Evolutionary conservation across 2,113 vertebrate species (phyloP).

Genomic region (Lampris incognitus): DNA sequence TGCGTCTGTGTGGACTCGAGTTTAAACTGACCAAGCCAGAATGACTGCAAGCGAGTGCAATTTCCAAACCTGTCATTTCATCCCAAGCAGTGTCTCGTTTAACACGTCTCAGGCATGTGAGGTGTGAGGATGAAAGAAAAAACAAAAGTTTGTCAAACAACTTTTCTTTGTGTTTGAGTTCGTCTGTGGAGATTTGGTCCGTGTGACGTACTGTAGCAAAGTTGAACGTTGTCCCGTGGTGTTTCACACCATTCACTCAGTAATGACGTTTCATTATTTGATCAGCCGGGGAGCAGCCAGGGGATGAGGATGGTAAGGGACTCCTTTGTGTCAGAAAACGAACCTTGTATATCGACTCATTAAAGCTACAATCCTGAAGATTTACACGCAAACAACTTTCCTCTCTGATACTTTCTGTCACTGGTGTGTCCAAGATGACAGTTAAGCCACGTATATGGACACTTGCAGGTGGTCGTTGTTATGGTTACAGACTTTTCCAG

Average conservation of each 20-base stretch:
- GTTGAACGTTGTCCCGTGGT: neutral
- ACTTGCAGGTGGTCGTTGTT: too few relatives aligned
- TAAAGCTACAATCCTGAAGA: neutral
- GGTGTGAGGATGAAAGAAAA: slow-evolving; percentile 7
- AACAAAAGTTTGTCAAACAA: neutral
- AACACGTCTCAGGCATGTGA: slow-evolving; percentile 33
- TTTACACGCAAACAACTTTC: too few relatives aligned
- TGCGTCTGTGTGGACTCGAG: slow-evolving; percentile 14
- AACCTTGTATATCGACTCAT: slow-evolving; percentile 9
- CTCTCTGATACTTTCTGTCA: too few relatives aligned
- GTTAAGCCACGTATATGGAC: too few relatives aligned
- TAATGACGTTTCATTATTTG: slow-evolving; percentile 14
- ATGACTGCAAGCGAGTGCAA: slow-evolving; percentile 10
- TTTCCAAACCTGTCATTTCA: slow-evolving; percentile 27
- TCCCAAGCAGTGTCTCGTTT: slow-evolving; percentile 5
- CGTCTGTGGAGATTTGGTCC: neutral
- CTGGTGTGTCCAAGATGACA: too few relatives aligned
- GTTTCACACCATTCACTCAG: slow-evolving; percentile 9
- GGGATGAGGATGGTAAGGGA: slow-evolving; percentile 32
- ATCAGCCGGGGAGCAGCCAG: slow-evolving; percentile 13
- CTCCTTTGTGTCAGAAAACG: slow-evolving; percentile 18
- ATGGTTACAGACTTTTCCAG: too few relatives aligned
- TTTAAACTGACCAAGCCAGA: neutral
- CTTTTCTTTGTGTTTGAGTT: slow-evolving; percentile 2
- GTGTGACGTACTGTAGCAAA: neutral